Evolutionary conservation across 2,113 vertebrate genomes (phyloP).

Genomic region (Plectropomus leopardus): DNA sequence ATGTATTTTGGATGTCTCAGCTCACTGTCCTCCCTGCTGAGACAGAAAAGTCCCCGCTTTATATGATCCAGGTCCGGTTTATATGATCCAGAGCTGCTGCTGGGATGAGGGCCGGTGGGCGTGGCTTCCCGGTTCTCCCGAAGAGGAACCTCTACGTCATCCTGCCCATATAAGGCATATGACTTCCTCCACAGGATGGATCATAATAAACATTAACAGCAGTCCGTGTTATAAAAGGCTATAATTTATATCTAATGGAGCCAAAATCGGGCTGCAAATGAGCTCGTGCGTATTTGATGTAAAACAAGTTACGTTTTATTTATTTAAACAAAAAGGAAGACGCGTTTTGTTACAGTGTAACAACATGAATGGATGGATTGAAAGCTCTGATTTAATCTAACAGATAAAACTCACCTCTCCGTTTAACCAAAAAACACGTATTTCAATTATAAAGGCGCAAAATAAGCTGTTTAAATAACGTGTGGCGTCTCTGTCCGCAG

Average conservation of each 20-base stretch:
- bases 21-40: conserved; percentile 10
- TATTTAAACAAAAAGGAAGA: not conserved
- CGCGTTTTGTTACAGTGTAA: not conserved
- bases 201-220: conserved; percentile 30
- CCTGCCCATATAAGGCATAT: conserved; percentile 80
- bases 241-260: not conserved
- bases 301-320: not conserved
- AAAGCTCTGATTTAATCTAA: not conserved
- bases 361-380: not conserved
- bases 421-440: not conserved
- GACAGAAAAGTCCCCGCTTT: conserved; percentile 69
- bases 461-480: not conserved
- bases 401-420: not conserved
- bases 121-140: conserved; percentile 75
- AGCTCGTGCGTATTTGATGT: accelerated
- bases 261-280: not conserved
- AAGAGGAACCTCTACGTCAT: conserved; percentile 79
- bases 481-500: conserved; percentile 30
- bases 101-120: conserved; percentile 73
- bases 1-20: not conserved
- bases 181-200: conserved; percentile 72
- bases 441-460: not conserved
- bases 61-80: too few relatives aligned
- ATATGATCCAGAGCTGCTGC: too few relatives aligned
- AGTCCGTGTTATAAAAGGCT: not conserved